These are phyloP conservation scores for Eurystomus glaucurus DNA, from an alignment of 2,797 vertebrate species.

Conservation along the genomic window DNA sequence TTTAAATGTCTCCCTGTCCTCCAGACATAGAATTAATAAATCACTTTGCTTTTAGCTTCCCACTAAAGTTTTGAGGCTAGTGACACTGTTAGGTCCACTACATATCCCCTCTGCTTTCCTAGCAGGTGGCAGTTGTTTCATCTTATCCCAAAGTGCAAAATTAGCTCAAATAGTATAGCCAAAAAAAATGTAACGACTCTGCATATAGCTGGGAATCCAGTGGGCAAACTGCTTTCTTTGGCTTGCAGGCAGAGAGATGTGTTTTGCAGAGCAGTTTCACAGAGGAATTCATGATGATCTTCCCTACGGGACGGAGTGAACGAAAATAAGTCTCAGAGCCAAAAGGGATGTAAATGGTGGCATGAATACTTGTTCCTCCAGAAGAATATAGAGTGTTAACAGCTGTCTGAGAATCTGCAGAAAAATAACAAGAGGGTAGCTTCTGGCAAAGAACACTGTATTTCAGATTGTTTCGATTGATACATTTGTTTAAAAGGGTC, in stretches of 20 bases:
- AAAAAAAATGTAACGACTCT: not conserved
- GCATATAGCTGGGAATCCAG: slow-evolving; percentile 32
- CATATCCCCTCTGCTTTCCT: not conserved
- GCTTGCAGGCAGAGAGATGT: not conserved
- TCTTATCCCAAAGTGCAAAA: slow-evolving; percentile 4
- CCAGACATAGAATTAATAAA: not conserved
- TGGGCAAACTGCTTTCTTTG: slow-evolving; percentile 37
- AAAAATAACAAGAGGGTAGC: not conserved
- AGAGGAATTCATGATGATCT: not conserved
- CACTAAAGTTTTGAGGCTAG: not conserved
- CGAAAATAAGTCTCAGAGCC: slow-evolving; percentile 9
- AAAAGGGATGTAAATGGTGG: slow-evolving; percentile 17
- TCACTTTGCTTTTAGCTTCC: not conserved
- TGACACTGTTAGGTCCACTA: not conserved
- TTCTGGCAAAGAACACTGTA: not conserved
- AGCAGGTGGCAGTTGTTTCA: slow-evolving; percentile 36
- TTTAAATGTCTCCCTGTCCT: not conserved
- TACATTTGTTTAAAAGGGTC: not conserved
- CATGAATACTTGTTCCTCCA: not conserved
- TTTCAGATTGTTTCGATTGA: not conserved
- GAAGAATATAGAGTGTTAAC: slow-evolving; percentile 8
- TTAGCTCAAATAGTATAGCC: not conserved
- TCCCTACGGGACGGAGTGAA: slow-evolving; percentile 19
- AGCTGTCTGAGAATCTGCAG: slow-evolving; percentile 5
- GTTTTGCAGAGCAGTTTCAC: slow-evolving; percentile 1